Base-by-base conservation (phyloP, 92 coral and sea anemone genomes). In the Phenganax marumi region DNA sequence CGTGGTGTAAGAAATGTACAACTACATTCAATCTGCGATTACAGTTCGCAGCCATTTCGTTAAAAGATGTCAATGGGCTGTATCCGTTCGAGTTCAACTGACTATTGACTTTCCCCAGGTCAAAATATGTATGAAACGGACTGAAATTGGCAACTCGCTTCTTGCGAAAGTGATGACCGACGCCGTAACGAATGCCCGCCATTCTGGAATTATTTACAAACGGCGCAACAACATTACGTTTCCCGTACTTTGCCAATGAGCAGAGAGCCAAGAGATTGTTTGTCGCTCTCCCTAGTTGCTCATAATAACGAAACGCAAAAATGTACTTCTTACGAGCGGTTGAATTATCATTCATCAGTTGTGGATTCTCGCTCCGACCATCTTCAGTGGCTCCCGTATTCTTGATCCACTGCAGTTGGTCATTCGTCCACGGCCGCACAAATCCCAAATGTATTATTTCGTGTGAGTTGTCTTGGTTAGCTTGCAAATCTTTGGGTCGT, bases 251-350 rank as follows among this genome's bases (percentile, higher is more conserved):
- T 14, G 97, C 98, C 77, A 94, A 88, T 0, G 98, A 92, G 17
- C 97, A 91, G 75, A 95, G 79, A n/a, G 85, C 97, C 50, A 95
- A 62, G 7, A 95, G 88, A 77, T 92, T 95, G 81, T 83, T 87
- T 54, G 98, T 95, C 7, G 98, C 97, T 85, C 97, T 84, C 13
- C 98, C 98, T 33, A 95, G 84, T 79, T 95, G 98, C 77, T 95
- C 98, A 70, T 95, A 95, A 88, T 92, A 95, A 22, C 98, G 98
- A 86, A 95, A 95, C 58, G 88, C 97, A 88, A 90, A 95, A 54
- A 95, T 74, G 80, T 86, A 95, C 84, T 88, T 92, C 84, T 84
- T 90, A 80, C 75, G 82, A 77, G 47, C 21, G 47, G n/a, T 17
- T n/a, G 81, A 26, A 52, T 22, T 53, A 12, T 57, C 50, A 19